Conservation (phyloP, 2,888 invertebrate species). For the Zeuzera pyrina region DNA sequence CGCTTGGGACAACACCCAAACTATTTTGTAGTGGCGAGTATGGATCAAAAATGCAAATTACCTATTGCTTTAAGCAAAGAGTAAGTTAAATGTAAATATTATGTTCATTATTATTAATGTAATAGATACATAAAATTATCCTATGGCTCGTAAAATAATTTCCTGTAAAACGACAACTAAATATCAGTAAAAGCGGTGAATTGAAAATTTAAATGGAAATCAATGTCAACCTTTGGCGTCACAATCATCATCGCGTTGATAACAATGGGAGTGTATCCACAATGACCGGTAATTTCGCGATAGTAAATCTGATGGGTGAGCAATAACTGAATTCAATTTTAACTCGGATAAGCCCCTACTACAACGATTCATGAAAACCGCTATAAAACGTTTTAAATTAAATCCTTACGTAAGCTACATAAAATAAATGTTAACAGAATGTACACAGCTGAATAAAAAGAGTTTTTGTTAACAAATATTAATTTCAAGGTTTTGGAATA, state of each 20-base stretch:
- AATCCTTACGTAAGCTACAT: not conserved
- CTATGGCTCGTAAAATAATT: too few relatives aligned
- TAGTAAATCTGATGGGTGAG: slow-evolving; percentile 37
- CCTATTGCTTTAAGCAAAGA: too few relatives aligned
- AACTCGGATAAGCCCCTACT: slow-evolving; percentile 39
- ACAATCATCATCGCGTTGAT: slow-evolving; percentile 38
- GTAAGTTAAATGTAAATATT: too few relatives aligned
- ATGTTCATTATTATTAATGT: too few relatives aligned
- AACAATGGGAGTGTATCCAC: slow-evolving; percentile 33
- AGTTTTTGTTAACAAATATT: not conserved
- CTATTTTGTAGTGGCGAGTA: too few relatives aligned
- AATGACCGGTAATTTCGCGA: slow-evolving; percentile 55
- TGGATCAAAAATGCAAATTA: too few relatives aligned
- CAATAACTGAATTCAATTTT: slow-evolving; percentile 53
- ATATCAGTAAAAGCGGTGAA: slow-evolving; percentile 10
- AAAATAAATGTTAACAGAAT: not conserved
- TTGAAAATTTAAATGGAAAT: slow-evolving; percentile 33
- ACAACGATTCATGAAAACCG: slow-evolving; percentile 47
- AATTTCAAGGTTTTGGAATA: not conserved
- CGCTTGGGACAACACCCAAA: too few relatives aligned
- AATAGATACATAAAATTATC: too few relatives aligned
- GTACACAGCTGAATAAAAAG: not conserved
- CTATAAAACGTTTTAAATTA: slow-evolving; percentile 10
- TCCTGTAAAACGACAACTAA: slow-evolving; percentile 15
- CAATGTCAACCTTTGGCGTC: slow-evolving; percentile 41